These are phyloP conservation scores for Patella ulyssiponensis DNA, from an alignment of 2,888 invertebrate species.

Conservation along the genomic window DNA sequence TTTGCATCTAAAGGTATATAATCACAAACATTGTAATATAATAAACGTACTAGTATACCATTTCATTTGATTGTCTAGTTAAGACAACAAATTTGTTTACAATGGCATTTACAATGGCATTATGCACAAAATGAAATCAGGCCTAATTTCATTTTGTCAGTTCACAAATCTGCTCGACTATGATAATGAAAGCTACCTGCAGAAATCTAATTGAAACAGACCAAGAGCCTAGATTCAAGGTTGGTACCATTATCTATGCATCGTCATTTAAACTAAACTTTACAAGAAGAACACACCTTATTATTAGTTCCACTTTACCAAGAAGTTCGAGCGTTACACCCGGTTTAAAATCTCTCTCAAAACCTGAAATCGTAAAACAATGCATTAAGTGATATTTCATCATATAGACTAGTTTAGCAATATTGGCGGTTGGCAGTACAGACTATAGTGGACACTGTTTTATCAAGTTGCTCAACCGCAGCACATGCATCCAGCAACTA, in stretches of 20 bases:
- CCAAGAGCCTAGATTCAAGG: background rate
- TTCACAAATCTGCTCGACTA: no score
- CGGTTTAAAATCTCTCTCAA: constrained; percentile 39
- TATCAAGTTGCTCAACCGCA: background rate
- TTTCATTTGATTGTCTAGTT: no score
- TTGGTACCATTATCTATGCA: no score
- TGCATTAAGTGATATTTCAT: no score
- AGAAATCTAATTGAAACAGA: background rate
- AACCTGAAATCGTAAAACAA: constrained; percentile 33
- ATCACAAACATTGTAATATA: no score
- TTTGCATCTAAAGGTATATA: constrained; percentile 37
- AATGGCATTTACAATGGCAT: no score
- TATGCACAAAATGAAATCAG: no score
- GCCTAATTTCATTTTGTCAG: no score
- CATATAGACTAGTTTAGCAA: background rate
- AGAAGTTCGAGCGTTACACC: constrained; percentile 45
- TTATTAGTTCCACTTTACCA: constrained; percentile 43
- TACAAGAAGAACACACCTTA: constrained; percentile 33
- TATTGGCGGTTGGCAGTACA: background rate
- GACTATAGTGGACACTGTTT: background rate
- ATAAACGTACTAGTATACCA: no score
- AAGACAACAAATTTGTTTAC: no score
- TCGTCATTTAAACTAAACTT: no score
- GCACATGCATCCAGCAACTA: background rate
- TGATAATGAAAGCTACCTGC: no score